phyloP scores from a whole-genome alignment of 1,140 invertebrate species.

The Nasonia longicornis region DNA sequence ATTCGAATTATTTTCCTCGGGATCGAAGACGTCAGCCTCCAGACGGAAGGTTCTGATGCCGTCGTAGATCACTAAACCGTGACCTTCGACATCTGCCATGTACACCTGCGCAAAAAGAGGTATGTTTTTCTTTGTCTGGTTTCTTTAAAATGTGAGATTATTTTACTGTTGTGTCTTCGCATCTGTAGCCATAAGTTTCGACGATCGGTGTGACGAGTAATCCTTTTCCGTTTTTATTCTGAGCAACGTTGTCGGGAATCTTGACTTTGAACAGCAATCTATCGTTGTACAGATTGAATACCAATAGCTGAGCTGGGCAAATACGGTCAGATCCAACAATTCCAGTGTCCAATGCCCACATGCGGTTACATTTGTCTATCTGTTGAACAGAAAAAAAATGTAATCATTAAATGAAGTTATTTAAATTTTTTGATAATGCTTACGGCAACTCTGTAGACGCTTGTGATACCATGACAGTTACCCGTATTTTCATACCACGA shows the following conservation, averaged over 20 bases:
- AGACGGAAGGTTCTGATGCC: background rate
- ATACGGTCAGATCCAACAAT: constrained; percentile 60
- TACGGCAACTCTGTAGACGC: constrained; percentile 52
- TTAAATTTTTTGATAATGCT: constrained; percentile 6
- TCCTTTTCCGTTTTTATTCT: constrained; percentile 11
- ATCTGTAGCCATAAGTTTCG: constrained; percentile 14
- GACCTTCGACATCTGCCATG: constrained; percentile 71
- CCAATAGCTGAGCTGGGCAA: constrained; percentile 66
- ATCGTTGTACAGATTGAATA: constrained; percentile 65
- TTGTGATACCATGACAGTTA: constrained; percentile 49
- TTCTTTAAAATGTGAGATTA: background rate
- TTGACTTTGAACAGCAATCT: constrained; percentile 60
- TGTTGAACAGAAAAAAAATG: constrained; percentile 5
- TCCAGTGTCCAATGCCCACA: constrained; percentile 69
- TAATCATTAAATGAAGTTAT: background rate
- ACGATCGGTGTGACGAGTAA: constrained; percentile 46
- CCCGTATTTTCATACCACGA: constrained; percentile 45
- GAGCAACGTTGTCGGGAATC: constrained; percentile 55
- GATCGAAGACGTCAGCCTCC: background rate
- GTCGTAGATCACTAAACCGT: constrained; percentile 74
- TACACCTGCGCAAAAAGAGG: constrained; percentile 65
- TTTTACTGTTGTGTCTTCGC: constrained; percentile 29
- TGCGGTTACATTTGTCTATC: constrained; percentile 65
- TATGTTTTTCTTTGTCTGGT: background rate
- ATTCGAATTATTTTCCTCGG: constrained; percentile 52